Evolutionary conservation across 23 tunicate species (phyloP).

Genomic region (Halocynthia roretzi): DNA sequence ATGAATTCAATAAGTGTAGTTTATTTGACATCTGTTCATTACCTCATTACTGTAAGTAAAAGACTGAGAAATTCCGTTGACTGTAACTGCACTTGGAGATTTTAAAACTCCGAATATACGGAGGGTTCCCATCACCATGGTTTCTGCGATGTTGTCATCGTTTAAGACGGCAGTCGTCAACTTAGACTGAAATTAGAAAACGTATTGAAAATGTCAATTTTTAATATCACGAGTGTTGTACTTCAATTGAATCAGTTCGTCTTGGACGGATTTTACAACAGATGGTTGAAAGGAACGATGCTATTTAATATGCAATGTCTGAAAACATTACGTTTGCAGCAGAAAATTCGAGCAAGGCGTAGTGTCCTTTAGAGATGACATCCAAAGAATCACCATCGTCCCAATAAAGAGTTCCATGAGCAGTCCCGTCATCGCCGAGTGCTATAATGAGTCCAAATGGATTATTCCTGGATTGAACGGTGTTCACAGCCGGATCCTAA

Average conservation of each 20-base stretch:
- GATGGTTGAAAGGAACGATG: background rate
- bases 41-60: constrained; percentile 43
- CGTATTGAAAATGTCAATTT: background rate
- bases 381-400: constrained; percentile 72
- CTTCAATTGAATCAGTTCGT: background rate
- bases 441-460: constrained; percentile 93
- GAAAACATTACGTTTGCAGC: constrained; percentile 47
- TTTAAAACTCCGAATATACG: constrained; percentile 56
- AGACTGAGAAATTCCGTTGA: constrained; percentile 31
- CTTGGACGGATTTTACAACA: background rate
- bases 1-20: background rate
- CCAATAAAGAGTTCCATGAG: constrained; percentile 88
- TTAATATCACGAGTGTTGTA: background rate
- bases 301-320: background rate
- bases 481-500: constrained; percentile 81
- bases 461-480: constrained; percentile 62
- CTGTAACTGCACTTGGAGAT: constrained; percentile 27
- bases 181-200: constrained; percentile 12
- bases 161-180: constrained; percentile 39
- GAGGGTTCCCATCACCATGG: constrained; percentile 55
- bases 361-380: constrained; percentile 44
- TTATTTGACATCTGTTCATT: background rate
- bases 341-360: constrained; percentile 45
- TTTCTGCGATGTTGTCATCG: constrained; percentile 8
- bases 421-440: constrained; percentile 54